Conservation (phyloP, 1,140 invertebrate species). For the Lepidurus packardi region DNA sequence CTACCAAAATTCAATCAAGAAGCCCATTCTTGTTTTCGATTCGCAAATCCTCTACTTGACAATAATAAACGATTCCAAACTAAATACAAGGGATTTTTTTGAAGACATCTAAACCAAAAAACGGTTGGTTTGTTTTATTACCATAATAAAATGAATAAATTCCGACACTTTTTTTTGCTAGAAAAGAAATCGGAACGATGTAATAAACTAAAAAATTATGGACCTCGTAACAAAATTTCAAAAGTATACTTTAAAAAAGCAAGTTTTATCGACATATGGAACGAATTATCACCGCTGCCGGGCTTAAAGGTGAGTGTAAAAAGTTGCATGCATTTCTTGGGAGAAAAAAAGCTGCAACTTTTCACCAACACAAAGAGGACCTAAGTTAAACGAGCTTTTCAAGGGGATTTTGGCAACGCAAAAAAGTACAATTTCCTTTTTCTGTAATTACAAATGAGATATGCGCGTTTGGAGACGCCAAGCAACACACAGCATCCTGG, state of each 20-base stretch:
- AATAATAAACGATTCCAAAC: too few relatives aligned
- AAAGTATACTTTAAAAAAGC: too few relatives aligned
- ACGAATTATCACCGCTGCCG: neutral
- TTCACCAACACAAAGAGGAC: neutral
- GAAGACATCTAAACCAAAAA: too few relatives aligned
- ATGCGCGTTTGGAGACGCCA: neutral
- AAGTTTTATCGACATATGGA: too few relatives aligned
- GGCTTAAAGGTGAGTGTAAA: constrained; percentile 1
- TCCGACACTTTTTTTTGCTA: too few relatives aligned
- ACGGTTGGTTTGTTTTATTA: too few relatives aligned
- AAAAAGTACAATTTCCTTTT: neutral
- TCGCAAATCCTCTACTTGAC: too few relatives aligned
- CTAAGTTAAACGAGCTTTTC: neutral
- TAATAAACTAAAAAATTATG: neutral
- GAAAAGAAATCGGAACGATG: constrained; percentile 6
- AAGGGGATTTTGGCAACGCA: neutral
- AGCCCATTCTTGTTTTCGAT: too few relatives aligned
- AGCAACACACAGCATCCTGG: neutral
- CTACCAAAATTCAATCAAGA: too few relatives aligned
- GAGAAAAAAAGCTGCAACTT: neutral
- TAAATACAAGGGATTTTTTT: too few relatives aligned
- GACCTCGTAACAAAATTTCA: too few relatives aligned
- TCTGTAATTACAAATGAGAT: constrained; percentile 3
- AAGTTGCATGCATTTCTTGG: neutral
- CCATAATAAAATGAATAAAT: too few relatives aligned